phyloP scores from a whole-genome alignment of 1,140 invertebrate species.

The Adelges cooleyi region DNA sequence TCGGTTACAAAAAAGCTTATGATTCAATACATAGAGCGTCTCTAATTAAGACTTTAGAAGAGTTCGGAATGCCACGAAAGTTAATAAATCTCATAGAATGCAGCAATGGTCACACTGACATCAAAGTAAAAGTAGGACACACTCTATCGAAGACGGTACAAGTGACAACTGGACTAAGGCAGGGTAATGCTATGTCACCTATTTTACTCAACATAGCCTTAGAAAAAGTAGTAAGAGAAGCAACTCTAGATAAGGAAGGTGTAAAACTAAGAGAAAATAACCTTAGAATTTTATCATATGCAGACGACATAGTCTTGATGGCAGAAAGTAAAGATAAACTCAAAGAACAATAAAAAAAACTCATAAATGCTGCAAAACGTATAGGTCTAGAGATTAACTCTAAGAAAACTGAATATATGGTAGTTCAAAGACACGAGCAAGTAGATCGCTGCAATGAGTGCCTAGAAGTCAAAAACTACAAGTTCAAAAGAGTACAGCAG shows the following conservation, averaged over 20 bases:
- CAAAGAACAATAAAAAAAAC: neutral
- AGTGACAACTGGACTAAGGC: neutral
- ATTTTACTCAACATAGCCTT: neutral
- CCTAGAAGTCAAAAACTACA: no score
- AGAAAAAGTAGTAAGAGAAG: neutral
- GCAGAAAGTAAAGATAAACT: neutral
- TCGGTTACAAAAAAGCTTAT: neutral
- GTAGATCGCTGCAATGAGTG: no score
- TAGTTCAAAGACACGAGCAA: no score
- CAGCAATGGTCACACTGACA: neutral
- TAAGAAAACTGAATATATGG: neutral
- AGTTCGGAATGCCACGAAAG: neutral
- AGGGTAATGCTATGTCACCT: neutral
- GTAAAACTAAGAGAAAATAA: neutral
- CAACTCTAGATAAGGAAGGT: neutral
- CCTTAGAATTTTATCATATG: neutral
- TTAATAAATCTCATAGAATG: slow-evolving; percentile 4
- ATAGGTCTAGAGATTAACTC: neutral
- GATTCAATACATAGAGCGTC: neutral
- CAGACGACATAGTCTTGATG: neutral
- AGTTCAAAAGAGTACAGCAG: no score
- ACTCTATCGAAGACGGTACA: neutral
- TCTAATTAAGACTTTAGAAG: neutral
- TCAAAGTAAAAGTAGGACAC: neutral
- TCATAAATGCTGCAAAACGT: neutral